Conservation (phyloP, 2,888 invertebrate genomes). For the Tridacna gigas region DNA sequence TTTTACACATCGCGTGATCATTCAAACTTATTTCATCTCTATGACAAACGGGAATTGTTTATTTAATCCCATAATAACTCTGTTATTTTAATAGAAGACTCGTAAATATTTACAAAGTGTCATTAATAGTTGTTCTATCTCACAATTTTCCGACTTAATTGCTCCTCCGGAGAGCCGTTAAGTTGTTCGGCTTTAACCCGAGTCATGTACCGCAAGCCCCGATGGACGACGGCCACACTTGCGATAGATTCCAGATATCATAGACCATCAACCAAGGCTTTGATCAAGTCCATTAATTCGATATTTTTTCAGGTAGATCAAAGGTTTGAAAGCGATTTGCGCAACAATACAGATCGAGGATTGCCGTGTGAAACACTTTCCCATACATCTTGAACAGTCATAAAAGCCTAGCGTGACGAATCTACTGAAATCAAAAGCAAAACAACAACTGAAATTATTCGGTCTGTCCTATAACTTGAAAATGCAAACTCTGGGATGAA, state of each 20-base stretch:
- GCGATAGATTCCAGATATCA: slow-evolving; percentile 21
- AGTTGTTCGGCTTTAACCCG: slow-evolving; percentile 6
- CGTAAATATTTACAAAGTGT: slow-evolving; percentile 32
- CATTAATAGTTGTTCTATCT: slow-evolving; percentile 11
- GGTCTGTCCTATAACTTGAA: no score
- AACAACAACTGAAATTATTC: no score
- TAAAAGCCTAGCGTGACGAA: no score
- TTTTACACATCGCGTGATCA: slow-evolving; percentile 16
- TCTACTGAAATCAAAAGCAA: no score
- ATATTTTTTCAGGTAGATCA: slow-evolving; percentile 11
- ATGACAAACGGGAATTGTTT: slow-evolving; percentile 11
- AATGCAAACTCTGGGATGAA: no score
- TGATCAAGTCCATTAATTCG: slow-evolving; percentile 15
- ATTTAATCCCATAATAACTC: slow-evolving; percentile 24
- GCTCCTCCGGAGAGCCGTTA: slow-evolving; percentile 13
- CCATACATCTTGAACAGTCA: no score
- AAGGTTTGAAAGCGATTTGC: slow-evolving; percentile 9
- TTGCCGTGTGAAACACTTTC: not conserved
- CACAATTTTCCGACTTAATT: slow-evolving; percentile 11
- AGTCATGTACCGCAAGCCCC: not conserved
- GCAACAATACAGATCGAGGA: not conserved
- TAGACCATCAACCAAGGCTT: not conserved
- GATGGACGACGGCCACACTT: not conserved
- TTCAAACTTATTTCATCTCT: not conserved
- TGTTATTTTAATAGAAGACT: slow-evolving; percentile 18